A percentile compares a stretch with the other conserved stretches of the same genome.
Evolutionary conservation across 2,113 vertebrate species (phyloP).

Genomic region (Mobula hypostoma): DNA sequence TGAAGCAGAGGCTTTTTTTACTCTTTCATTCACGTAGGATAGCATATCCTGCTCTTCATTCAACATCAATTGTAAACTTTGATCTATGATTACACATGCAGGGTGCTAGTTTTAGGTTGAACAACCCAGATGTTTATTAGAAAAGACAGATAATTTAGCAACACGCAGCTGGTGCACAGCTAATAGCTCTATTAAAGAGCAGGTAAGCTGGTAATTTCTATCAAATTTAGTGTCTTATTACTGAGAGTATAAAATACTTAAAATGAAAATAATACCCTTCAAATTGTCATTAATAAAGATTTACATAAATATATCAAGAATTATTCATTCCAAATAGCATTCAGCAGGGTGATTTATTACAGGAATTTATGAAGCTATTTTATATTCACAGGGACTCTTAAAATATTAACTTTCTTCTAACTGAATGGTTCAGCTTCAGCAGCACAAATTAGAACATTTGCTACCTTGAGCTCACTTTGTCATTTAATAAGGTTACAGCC

Average conservation of each 20-base stretch:
- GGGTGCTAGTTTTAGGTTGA: neutral
- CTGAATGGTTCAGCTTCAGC: neutral
- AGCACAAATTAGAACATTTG: neutral
- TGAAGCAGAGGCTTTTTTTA: neutral
- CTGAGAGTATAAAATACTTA: neutral
- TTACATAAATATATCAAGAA: neutral
- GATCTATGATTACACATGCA: neutral
- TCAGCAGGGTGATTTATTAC: neutral
- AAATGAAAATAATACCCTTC: neutral
- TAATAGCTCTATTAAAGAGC: neutral
- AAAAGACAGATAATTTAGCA: neutral
- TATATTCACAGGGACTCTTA: neutral
- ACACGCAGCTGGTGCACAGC: neutral
- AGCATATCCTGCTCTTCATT: neutral
- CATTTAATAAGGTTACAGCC: too few relatives aligned
- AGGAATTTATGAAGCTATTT: constrained; percentile 10
- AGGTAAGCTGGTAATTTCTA: neutral
- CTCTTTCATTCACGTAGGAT: neutral
- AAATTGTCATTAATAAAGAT: neutral
- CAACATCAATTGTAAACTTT: neutral
- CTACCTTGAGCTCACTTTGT: too few relatives aligned
- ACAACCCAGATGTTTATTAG: neutral
- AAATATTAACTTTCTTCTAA: constrained; percentile 5
- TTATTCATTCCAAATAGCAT: neutral
- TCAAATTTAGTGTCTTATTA: neutral